Base-by-base conservation (phyloP, 2,888 invertebrate genomes). In the Limnephilus lunatus region DNA sequence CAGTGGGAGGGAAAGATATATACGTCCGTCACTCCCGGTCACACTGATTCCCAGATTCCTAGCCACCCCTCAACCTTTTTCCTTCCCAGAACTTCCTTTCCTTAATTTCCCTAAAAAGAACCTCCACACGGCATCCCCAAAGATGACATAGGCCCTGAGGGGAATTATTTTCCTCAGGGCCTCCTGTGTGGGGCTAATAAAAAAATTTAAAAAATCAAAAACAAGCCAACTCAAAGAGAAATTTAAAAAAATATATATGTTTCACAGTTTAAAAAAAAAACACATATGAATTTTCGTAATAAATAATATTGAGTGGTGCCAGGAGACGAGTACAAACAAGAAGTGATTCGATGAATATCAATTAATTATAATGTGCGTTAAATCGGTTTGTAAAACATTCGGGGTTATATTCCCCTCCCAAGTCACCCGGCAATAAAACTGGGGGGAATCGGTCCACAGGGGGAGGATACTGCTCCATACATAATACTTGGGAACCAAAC, bases 381-480 rank as follows among this genome's bases (percentile, higher is more conserved):
- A 87, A 87, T 87, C 87, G 87, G 87, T 87, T 87, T 87, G 87
- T 87, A 87, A 87, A 87, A 53, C 87, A 87, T 87, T 87, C 87
- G 31, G 87, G 87, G 87, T 68, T 39, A 86, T 39, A 86, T 68
- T 87, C 87, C 87, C 87, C 87, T 68, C 53, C 35, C 32, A 68
- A 87, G 53, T 87, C 68, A 68, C 53, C 87, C 87, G 68, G 87
- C 87, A 87, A 87, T 87, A 87, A 87, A 87, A 87, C 87, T 30
- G 87, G 87, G 87, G 32, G 53, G 30, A 44, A 87, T 87, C 53
- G 87, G 53, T 87, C 87, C 87, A 31, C 68, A 32, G 87, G 68
- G 87, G 82, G 30, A 15, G 68, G 68, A 68, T 25, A 68, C 7
- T 68, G 68, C n/a, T 68, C 68, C 25, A 68, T 68, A 68, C 68